A percentile compares a stretch with the other conserved stretches of the same genome.
Evolutionary conservation across 2,113 vertebrate genomes (phyloP).

Genomic region (Grammomys dolichurus): DNA sequence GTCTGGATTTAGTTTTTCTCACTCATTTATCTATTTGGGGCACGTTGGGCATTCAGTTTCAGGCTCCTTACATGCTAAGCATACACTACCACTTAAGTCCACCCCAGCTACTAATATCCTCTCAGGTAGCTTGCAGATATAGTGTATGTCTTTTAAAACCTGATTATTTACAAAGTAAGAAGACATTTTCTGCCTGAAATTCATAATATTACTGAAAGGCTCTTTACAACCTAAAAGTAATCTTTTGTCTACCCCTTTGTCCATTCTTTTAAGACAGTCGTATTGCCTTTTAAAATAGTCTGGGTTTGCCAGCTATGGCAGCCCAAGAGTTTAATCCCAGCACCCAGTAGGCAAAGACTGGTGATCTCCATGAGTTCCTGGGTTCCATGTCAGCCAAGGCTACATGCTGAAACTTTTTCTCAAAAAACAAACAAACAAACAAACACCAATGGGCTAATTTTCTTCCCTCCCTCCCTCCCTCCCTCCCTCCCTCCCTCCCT

Average conservation of each 20-base stretch:
- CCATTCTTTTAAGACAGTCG: background rate
- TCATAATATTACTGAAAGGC: background rate
- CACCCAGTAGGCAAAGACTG: background rate
- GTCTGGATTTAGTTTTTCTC: background rate
- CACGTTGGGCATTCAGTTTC: background rate
- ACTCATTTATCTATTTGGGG: background rate
- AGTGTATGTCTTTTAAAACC: constrained; percentile 31
- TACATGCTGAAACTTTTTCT: background rate
- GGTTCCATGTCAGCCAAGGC: background rate
- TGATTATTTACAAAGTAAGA: constrained; percentile 26
- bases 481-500: too few relatives aligned
- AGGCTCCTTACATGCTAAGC: background rate
- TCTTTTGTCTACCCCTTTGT: background rate
- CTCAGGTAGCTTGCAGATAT: background rate
- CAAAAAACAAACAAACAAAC: background rate
- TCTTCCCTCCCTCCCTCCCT: too few relatives aligned
- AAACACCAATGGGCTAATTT: background rate
- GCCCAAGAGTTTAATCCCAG: background rate
- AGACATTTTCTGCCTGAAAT: background rate
- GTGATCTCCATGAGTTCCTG: background rate
- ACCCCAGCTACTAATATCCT: background rate
- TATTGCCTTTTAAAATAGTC: constrained; percentile 18
- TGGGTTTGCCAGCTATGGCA: background rate
- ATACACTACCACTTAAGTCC: background rate
- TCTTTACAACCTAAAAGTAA: background rate